A percentile compares a stretch with the other conserved stretches of the same genome.
Conservation (phyloP, 2,797 vertebrate genomes). For the Danio tinwini region DNA sequence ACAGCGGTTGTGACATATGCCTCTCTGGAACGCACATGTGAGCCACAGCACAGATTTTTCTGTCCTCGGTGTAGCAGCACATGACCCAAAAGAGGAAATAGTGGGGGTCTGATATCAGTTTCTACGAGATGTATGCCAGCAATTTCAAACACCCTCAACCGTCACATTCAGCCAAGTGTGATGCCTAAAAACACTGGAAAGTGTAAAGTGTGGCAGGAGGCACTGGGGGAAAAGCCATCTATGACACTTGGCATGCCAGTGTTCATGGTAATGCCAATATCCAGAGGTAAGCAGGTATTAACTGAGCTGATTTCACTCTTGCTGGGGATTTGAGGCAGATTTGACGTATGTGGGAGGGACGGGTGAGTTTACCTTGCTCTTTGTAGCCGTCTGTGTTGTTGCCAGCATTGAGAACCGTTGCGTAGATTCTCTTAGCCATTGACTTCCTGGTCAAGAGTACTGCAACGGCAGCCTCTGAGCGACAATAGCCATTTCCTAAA, state of each 20-base stretch:
- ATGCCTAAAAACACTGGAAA: slow-evolving; percentile 49
- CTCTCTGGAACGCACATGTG: slow-evolving; percentile 5
- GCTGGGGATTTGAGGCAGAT: slow-evolving; percentile 6
- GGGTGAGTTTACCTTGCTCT: slow-evolving; percentile 86
- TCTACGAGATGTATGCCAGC: neutral
- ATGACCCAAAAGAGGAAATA: slow-evolving; percentile 7
- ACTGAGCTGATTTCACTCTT: slow-evolving; percentile 14
- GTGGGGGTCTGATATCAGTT: neutral
- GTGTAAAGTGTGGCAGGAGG: slow-evolving; percentile 50
- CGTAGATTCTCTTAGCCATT: slow-evolving; percentile 89
- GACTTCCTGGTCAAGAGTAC: slow-evolving; percentile 88
- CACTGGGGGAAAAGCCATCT: slow-evolving; percentile 63
- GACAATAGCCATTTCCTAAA: slow-evolving; percentile 93
- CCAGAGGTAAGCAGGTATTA: slow-evolving; percentile 16
- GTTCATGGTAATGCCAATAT: slow-evolving; percentile 15
- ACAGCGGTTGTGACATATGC: neutral
- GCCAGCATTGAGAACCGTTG: slow-evolving; percentile 90
- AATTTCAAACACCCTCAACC: slow-evolving; percentile 1
- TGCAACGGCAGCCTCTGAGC: slow-evolving; percentile 89
- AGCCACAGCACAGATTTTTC: neutral
- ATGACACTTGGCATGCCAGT: neutral
- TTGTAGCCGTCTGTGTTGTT: slow-evolving; percentile 96
- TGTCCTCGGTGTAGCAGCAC: neutral
- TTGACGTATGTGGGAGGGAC: neutral
- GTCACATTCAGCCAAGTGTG: slow-evolving; percentile 1